phyloP scores from a whole-genome alignment of 2,888 invertebrate species.

The Leucania comma region DNA sequence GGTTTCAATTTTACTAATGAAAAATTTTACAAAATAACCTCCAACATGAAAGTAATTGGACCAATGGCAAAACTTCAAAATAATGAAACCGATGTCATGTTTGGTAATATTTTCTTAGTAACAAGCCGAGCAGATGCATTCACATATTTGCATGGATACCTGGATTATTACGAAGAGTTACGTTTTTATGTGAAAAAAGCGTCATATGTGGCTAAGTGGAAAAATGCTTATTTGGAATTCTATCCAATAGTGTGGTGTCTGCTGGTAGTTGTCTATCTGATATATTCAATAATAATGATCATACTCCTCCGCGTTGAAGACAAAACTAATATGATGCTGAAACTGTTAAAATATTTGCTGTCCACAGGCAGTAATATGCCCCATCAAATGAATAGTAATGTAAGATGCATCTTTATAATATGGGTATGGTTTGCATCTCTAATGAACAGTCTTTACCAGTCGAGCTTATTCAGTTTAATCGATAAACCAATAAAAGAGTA shows the following conservation, averaged over 20 bases:
- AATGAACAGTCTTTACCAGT: neutral
- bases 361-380: neutral
- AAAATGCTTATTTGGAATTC: slow-evolving; percentile 10
- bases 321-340: neutral
- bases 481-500: neutral
- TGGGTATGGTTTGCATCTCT: neutral
- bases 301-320: neutral
- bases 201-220: slow-evolving; percentile 8
- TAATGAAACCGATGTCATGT: slow-evolving; percentile 49
- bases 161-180: slow-evolving; percentile 52
- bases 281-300: neutral
- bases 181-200: slow-evolving; percentile 42
- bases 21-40: slow-evolving; percentile 7
- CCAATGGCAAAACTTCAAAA: slow-evolving; percentile 41
- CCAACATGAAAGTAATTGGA: slow-evolving; percentile 34
- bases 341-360: neutral
- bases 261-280: neutral
- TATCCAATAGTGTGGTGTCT: slow-evolving; percentile 4
- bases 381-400: slow-evolving; percentile 1
- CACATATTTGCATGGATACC: slow-evolving; percentile 46
- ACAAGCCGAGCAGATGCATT: slow-evolving; percentile 35
- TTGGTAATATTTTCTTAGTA: slow-evolving; percentile 38
- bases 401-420: slow-evolving; percentile 1
- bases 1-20: slow-evolving; percentile 19
- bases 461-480: neutral